Evolutionary conservation across 2,888 invertebrate species (phyloP).

Genomic region (Slavum lentiscoides): DNA sequence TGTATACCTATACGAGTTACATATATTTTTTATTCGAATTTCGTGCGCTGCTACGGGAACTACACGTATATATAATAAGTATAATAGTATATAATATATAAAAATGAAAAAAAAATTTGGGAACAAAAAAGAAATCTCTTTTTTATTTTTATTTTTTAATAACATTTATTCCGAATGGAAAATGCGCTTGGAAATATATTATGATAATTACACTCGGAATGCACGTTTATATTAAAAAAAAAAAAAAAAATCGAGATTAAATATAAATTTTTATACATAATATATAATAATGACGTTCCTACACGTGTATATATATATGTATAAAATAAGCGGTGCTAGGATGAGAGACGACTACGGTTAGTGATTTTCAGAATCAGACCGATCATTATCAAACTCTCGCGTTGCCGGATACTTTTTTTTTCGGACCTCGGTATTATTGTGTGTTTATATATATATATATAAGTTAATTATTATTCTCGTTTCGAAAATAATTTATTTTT

Average conservation of each 20-base stretch:
- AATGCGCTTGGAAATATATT: no score
- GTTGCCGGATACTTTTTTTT: slow-evolving; percentile 22
- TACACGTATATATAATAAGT: no score
- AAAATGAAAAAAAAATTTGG: no score
- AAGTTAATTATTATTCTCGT: slow-evolving; percentile 17
- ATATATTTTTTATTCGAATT: no score
- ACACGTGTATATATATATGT: background rate
- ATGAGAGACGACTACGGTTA: slow-evolving; percentile 22
- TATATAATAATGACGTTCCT: slow-evolving; percentile 4
- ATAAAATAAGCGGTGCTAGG: background rate
- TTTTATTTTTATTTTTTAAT: no score
- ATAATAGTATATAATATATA: no score
- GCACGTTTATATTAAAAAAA: background rate
- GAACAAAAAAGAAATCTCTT: no score
- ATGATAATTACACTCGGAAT: no score
- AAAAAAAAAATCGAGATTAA: slow-evolving; percentile 24
- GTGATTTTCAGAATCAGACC: slow-evolving; percentile 38
- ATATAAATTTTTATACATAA: slow-evolving; percentile 12
- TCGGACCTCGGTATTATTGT: background rate
- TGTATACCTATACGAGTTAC: no score
- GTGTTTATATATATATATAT: slow-evolving; percentile 26
- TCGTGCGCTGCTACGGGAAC: no score
- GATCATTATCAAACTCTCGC: slow-evolving; percentile 42
- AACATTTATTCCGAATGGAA: no score
- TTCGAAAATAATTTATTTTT: slow-evolving; percentile 8